These are phyloP conservation scores for Drosophila acutilabella DNA, from an alignment of 2,888 invertebrate species.

Conservation along the genomic window DNA sequence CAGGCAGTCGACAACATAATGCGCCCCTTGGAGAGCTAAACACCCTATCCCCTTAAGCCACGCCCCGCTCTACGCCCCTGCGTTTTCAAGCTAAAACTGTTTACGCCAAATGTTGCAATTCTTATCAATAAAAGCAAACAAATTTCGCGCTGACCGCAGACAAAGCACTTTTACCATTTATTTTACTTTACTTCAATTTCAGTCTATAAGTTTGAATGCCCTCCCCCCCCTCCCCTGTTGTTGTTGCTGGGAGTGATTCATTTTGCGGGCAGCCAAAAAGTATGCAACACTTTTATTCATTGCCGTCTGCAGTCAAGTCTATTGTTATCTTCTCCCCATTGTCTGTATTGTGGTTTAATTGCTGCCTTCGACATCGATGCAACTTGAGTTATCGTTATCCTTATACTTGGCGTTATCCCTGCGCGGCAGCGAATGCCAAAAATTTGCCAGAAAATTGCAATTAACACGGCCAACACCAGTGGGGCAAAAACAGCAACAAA, in stretches of 20 bases:
- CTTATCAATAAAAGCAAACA: conserved; percentile 64
- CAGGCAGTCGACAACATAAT: conserved; percentile 41
- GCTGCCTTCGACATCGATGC: conserved; percentile 41
- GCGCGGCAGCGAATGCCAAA: conserved; percentile 9
- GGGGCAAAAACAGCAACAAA: neutral
- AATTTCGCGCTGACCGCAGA: conserved; percentile 55
- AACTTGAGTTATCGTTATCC: conserved; percentile 40
- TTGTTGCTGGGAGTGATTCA: conserved; percentile 44
- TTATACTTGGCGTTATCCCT: conserved; percentile 8
- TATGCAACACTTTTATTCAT: conserved; percentile 47
- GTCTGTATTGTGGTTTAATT: conserved; percentile 39
- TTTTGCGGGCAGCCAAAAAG: conserved; percentile 43
- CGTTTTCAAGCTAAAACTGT: conserved; percentile 47
- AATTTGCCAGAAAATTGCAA: conserved; percentile 68
- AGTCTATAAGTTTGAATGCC: neutral
- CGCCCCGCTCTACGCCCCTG: neutral
- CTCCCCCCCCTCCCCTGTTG: neutral
- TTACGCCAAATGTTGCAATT: conserved; percentile 50
- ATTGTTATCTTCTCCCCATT: conserved; percentile 23
- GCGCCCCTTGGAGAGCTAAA: conserved; percentile 34
- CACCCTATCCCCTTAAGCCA: neutral
- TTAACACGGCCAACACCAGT: conserved; percentile 43
- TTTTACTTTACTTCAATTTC: neutral
- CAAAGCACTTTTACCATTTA: conserved; percentile 40
- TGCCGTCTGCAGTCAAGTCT: conserved; percentile 38